Base-by-base conservation (phyloP, 2,888 invertebrate species). In the Caenorhabditis japonica region DNA sequence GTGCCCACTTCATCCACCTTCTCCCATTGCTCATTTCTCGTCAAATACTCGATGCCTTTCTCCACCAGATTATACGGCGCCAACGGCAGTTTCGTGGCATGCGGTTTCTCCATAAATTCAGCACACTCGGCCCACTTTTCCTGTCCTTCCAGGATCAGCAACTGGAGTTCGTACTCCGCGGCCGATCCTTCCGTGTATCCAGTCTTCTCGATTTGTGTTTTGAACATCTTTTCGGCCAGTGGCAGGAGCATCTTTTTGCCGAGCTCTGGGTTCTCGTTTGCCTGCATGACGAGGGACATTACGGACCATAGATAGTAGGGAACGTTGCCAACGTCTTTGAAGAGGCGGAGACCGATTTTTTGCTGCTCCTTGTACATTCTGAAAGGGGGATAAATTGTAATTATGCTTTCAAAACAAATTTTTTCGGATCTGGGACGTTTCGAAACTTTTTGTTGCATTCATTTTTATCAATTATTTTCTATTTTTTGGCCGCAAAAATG, bases 221-320 rank as follows among this genome's bases (percentile, higher is more conserved):
- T 91, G 27, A 95, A 92, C 97, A 97, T 96, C 88, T 94, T 91
- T 88, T 95, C 94, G 5, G 97, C 97, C 71, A 97, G 90, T 2
- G 93, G 92, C 30, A 96, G 90, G 25, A 93, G 92, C 77, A 97
- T 91, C 75, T 91, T 91, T 81, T 89, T 89, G 0, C 91, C 90
- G 36, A 91, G 85, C 53, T 85, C 87, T 15, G 84, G 76, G 71
- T 89, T 87, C 47, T 73, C 64, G 12, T 75, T 25, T 1, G 80
- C 84, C 91, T 97, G 97, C 90, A 97, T 91, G 21, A 97, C 92
- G 81, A 95, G 92, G 88, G 96, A 96, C 94, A 97, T 96, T 10
- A 97, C 93, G 19, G 94, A 94, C 99, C 97, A 99, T 88, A 95
- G 96, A 88, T 95, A 96, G 88, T 97, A 97, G 0, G 95, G 95